These are phyloP conservation scores for Ptilodon capucinus DNA, from an alignment of 2,888 invertebrate species.

Conservation along the genomic window DNA sequence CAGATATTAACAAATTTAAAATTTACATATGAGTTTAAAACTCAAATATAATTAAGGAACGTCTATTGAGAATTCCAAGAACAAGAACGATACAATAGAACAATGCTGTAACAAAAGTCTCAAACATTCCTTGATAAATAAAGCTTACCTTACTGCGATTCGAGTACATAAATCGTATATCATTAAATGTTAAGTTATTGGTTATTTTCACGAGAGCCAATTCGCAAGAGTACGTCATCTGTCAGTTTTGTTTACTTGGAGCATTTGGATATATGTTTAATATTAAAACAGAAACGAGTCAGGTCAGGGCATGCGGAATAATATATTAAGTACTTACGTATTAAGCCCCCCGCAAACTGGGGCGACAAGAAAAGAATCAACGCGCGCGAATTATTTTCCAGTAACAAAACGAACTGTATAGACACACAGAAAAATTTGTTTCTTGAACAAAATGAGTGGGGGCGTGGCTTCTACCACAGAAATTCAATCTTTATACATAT, in stretches of 20 bases:
- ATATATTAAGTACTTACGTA: too few relatives aligned
- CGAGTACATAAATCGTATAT: not conserved
- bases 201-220: not conserved
- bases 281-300: too few relatives aligned
- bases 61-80: not conserved
- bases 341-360: too few relatives aligned
- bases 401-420: too few relatives aligned
- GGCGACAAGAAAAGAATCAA: too few relatives aligned
- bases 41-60: not conserved
- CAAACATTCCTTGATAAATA: not conserved
- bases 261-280: too few relatives aligned
- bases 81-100: not conserved
- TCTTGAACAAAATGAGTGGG: too few relatives aligned
- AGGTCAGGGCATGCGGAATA: too few relatives aligned
- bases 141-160: not conserved
- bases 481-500: too few relatives aligned
- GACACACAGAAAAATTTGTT: too few relatives aligned
- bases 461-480: too few relatives aligned
- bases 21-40: not conserved
- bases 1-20: not conserved
- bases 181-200: not conserved
- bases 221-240: not conserved
- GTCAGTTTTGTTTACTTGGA: not conserved
- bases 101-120: not conserved
- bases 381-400: too few relatives aligned